These are phyloP conservation scores for Branchinecta sandiegonensis DNA, from an alignment of 2,888 invertebrate genomes.

Conservation along the genomic window DNA sequence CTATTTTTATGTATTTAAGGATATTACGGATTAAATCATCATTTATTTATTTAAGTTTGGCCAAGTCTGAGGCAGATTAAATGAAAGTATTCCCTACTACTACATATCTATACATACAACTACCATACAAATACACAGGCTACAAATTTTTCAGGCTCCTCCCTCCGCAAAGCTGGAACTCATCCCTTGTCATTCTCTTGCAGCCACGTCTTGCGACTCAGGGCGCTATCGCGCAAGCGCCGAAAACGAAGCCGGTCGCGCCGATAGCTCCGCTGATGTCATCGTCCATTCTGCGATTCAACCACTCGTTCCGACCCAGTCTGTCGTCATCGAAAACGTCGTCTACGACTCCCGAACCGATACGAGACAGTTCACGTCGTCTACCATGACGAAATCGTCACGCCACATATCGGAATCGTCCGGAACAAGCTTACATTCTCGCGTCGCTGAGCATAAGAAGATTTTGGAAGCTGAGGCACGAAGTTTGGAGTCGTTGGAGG, in stretches of 20 bases:
- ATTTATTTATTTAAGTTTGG: too few species aligned
- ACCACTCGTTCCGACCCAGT: neutral
- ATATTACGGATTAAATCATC: too few species aligned
- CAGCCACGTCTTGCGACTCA: constrained; percentile 40
- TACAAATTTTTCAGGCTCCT: too few species aligned
- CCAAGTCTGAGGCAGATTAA: too few species aligned
- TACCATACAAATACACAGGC: too few species aligned
- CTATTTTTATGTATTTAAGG: too few species aligned
- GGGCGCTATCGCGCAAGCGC: constrained; percentile 63
- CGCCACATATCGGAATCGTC: neutral
- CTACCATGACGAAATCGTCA: neutral
- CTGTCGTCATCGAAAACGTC: neutral
- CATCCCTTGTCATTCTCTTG: neutral
- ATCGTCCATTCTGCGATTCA: constrained; percentile 41
- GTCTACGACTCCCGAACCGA: neutral
- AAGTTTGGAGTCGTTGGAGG: neutral
- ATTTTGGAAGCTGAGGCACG: neutral
- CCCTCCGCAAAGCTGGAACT: neutral
- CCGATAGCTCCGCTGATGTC: constrained; percentile 64
- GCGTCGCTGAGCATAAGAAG: neutral
- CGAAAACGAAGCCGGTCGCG: constrained; percentile 59
- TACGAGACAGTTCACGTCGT: neutral
- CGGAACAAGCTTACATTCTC: neutral
- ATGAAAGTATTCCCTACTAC: too few species aligned
- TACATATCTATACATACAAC: too few species aligned